Evolutionary conservation across 2,888 invertebrate species (phyloP), one percentile per base, ranked within the genome.

Genomic region (Tuberolachnus salignus): DNA sequence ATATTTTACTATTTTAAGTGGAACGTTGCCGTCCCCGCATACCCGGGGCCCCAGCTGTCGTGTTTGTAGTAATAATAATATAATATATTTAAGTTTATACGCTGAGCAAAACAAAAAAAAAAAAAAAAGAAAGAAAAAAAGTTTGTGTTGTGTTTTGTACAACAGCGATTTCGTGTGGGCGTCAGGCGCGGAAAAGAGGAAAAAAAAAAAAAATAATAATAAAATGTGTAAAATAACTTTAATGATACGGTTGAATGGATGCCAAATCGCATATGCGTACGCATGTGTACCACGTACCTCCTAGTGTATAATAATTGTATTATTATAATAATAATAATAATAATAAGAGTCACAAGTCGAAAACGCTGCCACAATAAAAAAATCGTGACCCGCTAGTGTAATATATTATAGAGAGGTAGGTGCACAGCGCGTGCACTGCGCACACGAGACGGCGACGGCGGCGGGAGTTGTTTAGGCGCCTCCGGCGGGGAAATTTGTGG

Each of bases 241-340:
- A 34, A 34, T 34, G 34, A 72, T 53, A 78, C 42, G 66, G 72
- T 66, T 21, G 55, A 67, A 72, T 34, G 10, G 49, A 80, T 26
- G 46, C 55, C 26, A 59, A 73, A 46, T 59, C 34, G 51, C 26
- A 34, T 46, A 71, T 14, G 26, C 13, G n/a, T 14, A 46, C 13
- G n/a, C 26, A 10, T 23, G 66, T 10, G 26, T 49, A 26, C 0
- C 44, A 23, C 8, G 26, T n/a, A n/a, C n/a, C n/a, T n/a, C n/a
- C n/a, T n/a, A n/a, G n/a, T 49, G 10, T 14, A 42, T 42, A 61
- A 26, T 11, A 26, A 23, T 19, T 49, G n/a, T 53, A 53, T 49
- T 13, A 34, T 51, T 51, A 63, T 42, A 21, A 21, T 46, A 4
- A n/a, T 67, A 21, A n/a, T 19, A 9, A 64, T 23, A 53, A 69